These are phyloP conservation scores for Ctenodactylus gundi DNA, from an alignment of 2,113 vertebrate species.

Conservation along the genomic window DNA sequence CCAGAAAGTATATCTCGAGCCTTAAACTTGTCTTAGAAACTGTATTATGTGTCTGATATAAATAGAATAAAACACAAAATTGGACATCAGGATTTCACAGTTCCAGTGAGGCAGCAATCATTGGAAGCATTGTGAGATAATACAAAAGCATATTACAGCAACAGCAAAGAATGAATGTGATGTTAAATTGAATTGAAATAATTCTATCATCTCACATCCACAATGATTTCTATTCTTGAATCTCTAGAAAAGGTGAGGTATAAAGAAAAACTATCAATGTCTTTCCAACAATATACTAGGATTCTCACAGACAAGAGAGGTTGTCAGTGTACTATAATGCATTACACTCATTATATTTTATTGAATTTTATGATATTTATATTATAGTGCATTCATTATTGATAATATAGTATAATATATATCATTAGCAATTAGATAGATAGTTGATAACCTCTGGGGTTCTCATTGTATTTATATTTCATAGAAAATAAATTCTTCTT, in stretches of 20 bases:
- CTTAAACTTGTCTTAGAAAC: neutral
- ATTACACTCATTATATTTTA: neutral
- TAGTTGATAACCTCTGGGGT: neutral
- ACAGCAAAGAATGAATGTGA: neutral
- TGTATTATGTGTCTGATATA: neutral
- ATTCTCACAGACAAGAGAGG: neutral
- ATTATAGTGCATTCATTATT: neutral
- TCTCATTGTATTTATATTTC: neutral
- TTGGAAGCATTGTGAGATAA: neutral
- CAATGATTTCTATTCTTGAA: neutral
- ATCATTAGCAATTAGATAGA: neutral
- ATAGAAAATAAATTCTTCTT: neutral
- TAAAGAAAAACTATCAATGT: neutral
- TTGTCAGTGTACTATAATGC: neutral
- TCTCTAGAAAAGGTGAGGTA: neutral
- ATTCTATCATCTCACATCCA: neutral
- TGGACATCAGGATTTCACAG: neutral
- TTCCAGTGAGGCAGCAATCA: neutral
- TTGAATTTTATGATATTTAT: neutral
- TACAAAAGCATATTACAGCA: neutral
- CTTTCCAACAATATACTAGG: neutral
- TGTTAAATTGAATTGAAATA: slow-evolving; percentile 43
- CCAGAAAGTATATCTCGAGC: neutral
- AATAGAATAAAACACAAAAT: neutral
- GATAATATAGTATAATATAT: neutral